Percentiles rank a stretch among this genome's conserved stretches.
Evolutionary conservation across 2,888 invertebrate species (phyloP).

Genomic region (Mimachlamys varia): DNA sequence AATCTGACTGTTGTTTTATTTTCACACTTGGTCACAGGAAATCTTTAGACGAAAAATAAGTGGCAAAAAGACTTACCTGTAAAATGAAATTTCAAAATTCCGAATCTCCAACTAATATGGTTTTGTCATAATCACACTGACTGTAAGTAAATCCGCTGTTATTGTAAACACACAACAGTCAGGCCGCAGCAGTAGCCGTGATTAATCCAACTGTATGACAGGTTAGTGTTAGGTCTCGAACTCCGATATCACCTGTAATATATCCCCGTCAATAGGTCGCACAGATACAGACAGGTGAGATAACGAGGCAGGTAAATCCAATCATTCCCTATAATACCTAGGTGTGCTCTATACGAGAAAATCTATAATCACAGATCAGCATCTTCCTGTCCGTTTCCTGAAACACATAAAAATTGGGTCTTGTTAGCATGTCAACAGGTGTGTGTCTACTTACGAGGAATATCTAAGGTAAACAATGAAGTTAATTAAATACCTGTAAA

Average conservation of each 20-base stretch:
- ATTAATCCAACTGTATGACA: neutral
- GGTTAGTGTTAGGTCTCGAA: neutral
- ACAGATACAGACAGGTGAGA: neutral
- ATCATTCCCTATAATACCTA: neutral
- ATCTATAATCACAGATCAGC: neutral
- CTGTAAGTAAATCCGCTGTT: no score
- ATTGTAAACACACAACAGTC: no score
- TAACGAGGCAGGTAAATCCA: neutral
- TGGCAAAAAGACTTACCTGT: neutral
- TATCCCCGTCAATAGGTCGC: neutral
- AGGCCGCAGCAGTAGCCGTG: neutral
- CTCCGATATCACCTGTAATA: no score
- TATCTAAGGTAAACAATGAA: no score
- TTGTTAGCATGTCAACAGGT: neutral
- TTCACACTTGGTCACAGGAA: no score
- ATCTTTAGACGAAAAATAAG: no score
- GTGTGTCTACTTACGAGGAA: no score
- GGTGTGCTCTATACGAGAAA: neutral
- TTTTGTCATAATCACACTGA: neutral
- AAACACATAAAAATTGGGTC: neutral
- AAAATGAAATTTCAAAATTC: neutral
- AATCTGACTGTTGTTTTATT: no score
- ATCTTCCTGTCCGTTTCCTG: neutral
- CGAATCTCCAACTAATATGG: neutral
- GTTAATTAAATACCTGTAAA: no score